Evolutionary conservation across 2,113 vertebrate genomes (phyloP).

Genomic region (Paramormyrops kingsleyae): DNA sequence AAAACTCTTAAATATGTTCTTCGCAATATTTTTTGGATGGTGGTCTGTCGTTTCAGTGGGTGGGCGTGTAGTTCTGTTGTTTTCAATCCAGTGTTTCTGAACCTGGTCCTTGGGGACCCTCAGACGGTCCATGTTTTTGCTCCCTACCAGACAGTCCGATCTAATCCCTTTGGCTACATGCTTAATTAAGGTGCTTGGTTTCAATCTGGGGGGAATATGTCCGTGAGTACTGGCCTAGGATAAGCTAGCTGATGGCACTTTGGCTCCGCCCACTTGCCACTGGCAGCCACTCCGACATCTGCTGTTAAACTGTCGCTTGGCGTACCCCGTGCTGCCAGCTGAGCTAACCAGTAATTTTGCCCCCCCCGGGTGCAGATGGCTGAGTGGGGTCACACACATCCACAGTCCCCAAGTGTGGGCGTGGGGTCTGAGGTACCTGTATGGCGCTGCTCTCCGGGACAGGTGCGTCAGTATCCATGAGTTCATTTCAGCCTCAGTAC

Average conservation of each 20-base stretch:
- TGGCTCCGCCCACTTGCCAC: neutral
- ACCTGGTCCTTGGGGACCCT: neutral
- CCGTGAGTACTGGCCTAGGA: neutral
- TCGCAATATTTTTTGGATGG: neutral
- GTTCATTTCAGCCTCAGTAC: neutral
- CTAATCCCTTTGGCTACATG: neutral
- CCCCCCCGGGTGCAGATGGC: conserved; percentile 68
- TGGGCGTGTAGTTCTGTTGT: neutral
- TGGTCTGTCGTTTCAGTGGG: neutral
- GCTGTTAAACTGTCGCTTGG: neutral
- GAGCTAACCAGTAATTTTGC: neutral
- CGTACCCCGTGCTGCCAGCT: neutral
- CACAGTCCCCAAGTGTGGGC: conserved; percentile 81
- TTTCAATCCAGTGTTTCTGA: neutral
- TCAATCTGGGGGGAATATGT: neutral
- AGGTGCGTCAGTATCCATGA: conserved; percentile 60
- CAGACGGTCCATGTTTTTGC: neutral
- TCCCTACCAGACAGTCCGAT: neutral
- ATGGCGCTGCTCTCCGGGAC: conserved; percentile 77
- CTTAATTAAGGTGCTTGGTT: neutral
- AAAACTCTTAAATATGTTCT: neutral
- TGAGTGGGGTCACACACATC: conserved; percentile 79
- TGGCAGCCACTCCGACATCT: neutral
- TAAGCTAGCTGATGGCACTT: neutral
- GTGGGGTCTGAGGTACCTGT: conserved; percentile 78